Evolutionary conservation across 2,113 vertebrate species (phyloP), one percentile per base, ranked within the genome.

Genomic region (Cryptomyrus ogoouensis): DNA sequence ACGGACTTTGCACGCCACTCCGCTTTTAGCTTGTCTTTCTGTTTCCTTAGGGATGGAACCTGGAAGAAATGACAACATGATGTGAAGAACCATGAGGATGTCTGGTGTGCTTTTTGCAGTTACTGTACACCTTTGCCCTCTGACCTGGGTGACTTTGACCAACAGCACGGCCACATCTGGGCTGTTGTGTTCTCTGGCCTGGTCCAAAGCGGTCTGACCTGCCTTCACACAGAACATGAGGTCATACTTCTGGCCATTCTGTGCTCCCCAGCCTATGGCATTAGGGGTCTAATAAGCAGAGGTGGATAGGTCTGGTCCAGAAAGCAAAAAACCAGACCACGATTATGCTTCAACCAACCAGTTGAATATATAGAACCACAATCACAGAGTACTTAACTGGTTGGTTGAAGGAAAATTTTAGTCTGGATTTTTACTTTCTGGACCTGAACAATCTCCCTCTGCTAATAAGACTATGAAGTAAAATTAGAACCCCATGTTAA

Each of bases 201-300:
- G 96, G 90, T 98, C 97, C 91, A 98, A 94, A 0, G 97, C 96
- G n/a, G 96, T 98, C 93, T 96, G 96, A 88, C 97, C 97, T 93
- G 96, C 96, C 98, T 98, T 92, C 74, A 90, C 88, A 35, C 85
- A 89, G 44, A 70, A 46, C 31, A 3, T 8, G 5, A 3, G 21
- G 15, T 58, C 44, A 52, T 2, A 31, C 44, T 56, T 83, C 44
- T 46, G 77, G 74, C 35, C 35, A 15, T 39, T 80, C 74, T 35
- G 31, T 39, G 70, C 35, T 77, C 31, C 15, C 31, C 35, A 77
- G 31, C 70, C 35, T 39, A 35, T 77, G 70, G 13, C 15, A 77
- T 39, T 39, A 35, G 1, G n/a, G 35, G 15, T 35, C 35, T 77
- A 77, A 39, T 39, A 77, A 31, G n/a, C 62, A 66, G 9, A 66